Percentiles rank a stretch among this genome's conserved stretches.
Conservation (phyloP, 1,140 invertebrate species). For the Neodiprion lecontei region DNA sequence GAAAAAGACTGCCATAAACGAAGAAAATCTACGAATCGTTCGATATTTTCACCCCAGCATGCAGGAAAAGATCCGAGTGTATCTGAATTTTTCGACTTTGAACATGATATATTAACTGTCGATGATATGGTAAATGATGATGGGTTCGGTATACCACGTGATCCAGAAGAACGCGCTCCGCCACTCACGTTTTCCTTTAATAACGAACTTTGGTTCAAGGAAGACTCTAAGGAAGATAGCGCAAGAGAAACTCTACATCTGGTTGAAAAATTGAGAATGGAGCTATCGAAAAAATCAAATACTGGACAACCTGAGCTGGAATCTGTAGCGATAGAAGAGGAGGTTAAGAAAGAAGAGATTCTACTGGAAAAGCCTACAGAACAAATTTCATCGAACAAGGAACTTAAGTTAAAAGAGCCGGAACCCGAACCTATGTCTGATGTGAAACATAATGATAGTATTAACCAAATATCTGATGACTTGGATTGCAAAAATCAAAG, state of each 20-base stretch:
- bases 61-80: constrained; percentile 67
- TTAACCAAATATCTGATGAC: constrained; percentile 22
- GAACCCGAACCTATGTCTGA: constrained; percentile 19
- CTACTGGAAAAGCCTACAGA: constrained; percentile 27
- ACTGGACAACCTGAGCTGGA: constrained; percentile 58
- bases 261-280: constrained; percentile 78
- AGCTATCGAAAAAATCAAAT: constrained; percentile 69
- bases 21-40: constrained; percentile 61
- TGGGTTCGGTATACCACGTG: constrained; percentile 67
- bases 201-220: constrained; percentile 72
- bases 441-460: constrained; percentile 15
- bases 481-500: constrained; percentile 29
- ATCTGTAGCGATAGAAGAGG: constrained; percentile 41
- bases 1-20: constrained; percentile 42
- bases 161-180: constrained; percentile 65
- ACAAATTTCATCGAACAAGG: constrained; percentile 33
- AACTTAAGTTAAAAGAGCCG: constrained; percentile 27
- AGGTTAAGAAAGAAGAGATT: constrained; percentile 40
- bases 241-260: constrained; percentile 79
- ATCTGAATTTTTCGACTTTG: constrained; percentile 71
- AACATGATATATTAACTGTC: constrained; percentile 68
- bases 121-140: constrained; percentile 69
- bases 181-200: constrained; percentile 73
- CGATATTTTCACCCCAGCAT: constrained; percentile 76
- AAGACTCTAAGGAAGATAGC: constrained; percentile 80